These are phyloP conservation scores for Prunella fulvescens DNA, from an alignment of 2,113 vertebrate species.

Conservation along the genomic window DNA sequence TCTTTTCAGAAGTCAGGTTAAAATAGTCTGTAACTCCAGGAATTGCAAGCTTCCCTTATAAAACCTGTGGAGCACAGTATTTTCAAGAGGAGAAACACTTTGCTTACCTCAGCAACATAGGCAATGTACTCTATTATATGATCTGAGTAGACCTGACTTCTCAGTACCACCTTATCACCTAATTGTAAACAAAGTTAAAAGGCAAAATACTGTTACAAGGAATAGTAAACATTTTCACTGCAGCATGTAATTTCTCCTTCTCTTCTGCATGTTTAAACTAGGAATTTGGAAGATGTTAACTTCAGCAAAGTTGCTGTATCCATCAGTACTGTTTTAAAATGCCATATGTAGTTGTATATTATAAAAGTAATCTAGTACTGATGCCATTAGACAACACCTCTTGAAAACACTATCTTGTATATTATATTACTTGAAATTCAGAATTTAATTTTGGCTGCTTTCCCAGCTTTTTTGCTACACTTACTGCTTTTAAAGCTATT, in stretches of 20 bases:
- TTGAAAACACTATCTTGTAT: not conserved
- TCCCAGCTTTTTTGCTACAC: not conserved
- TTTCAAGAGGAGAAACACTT: not conserved
- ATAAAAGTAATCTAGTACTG: not conserved
- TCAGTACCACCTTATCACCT: slow-evolving; percentile 89
- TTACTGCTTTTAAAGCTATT: not conserved
- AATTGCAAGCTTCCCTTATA: not conserved
- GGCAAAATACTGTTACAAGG: not conserved
- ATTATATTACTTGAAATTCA: not conserved
- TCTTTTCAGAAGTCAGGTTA: not conserved
- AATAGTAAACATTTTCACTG: not conserved
- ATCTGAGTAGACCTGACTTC: slow-evolving; percentile 70
- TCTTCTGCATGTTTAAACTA: not conserved
- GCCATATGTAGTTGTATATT: not conserved
- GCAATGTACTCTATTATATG: slow-evolving; percentile 77
- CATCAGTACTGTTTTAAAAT: not conserved
- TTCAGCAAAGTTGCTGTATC: not conserved
- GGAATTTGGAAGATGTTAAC: not conserved
- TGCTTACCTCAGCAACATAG: slow-evolving; percentile 81
- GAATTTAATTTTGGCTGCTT: not conserved
- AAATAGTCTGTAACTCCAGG: not conserved
- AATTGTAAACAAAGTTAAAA: not conserved
- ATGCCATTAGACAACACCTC: not conserved
- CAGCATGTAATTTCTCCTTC: not conserved
- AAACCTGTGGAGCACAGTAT: not conserved